Percentiles rank a stretch among this genome's conserved stretches.
phyloP scores from a whole-genome alignment of 2,797 vertebrate species.

The Sitta carolinensis region DNA sequence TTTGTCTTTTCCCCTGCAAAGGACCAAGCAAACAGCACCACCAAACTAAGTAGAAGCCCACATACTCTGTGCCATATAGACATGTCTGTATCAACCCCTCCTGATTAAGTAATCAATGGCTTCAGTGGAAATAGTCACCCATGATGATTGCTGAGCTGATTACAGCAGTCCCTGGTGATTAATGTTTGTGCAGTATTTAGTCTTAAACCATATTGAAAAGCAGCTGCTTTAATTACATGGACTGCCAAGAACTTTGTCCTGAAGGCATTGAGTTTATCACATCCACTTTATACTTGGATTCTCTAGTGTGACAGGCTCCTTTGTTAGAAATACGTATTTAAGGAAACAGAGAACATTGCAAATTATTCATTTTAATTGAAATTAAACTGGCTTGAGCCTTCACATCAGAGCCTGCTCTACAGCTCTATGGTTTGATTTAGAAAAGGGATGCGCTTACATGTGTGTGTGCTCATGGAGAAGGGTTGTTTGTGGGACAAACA shows the following conservation, averaged over 20 bases:
- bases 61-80: background rate
- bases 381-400: background rate
- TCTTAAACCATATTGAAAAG: conserved; percentile 55
- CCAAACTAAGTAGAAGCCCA: background rate
- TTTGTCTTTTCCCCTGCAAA: background rate
- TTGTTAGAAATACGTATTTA: conserved; percentile 35
- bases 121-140: conserved; percentile 20
- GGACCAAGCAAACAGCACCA: background rate
- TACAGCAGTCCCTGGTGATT: conserved; percentile 51
- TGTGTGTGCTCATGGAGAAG: background rate
- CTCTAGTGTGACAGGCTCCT: conserved; percentile 32
- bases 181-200: conserved; percentile 54
- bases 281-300: conserved; percentile 32
- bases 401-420: background rate
- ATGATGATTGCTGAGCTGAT: background rate
- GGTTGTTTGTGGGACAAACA: background rate
- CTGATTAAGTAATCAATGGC: background rate
- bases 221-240: conserved; percentile 42
- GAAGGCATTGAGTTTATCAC: conserved; percentile 48
- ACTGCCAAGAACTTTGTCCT: conserved; percentile 57
- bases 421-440: background rate
- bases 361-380: conserved; percentile 1
- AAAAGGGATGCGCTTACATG: background rate
- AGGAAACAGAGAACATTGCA: background rate
- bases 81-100: background rate